A percentile compares a stretch with the other conserved stretches of the same genome.
These are phyloP conservation scores for human (Homo sapiens) DNA, from an alignment of 2,113 vertebrate genomes.

Conservation along the genomic window DNA sequence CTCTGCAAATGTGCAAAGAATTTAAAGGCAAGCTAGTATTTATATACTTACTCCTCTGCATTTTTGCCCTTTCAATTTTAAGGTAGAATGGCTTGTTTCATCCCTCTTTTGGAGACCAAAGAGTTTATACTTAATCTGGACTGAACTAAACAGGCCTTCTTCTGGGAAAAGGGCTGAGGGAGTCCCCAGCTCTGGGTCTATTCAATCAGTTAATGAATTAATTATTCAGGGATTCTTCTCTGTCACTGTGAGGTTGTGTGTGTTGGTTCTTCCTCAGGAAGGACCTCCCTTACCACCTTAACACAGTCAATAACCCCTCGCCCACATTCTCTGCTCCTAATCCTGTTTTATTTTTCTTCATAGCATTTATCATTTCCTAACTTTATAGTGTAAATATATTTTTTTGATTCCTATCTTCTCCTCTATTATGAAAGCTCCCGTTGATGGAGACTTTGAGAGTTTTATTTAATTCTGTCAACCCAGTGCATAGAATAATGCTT, in stretches of 20 bases:
- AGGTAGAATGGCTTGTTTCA: background rate
- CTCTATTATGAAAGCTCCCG: background rate
- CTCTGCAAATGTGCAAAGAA: background rate
- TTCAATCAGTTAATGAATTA: background rate
- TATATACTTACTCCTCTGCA: background rate
- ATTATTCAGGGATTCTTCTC: background rate
- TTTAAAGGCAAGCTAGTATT: slow-evolving; percentile 35
- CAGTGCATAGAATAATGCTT: background rate
- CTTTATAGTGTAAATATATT: background rate
- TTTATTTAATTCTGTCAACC: slow-evolving; percentile 27
- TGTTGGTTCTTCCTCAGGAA: background rate
- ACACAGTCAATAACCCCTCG: background rate
- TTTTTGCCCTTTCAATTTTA: background rate
- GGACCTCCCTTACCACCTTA: background rate
- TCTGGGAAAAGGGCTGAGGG: background rate
- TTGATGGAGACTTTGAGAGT: background rate
- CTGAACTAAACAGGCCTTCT: background rate
- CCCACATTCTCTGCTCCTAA: background rate
- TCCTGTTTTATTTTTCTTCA: background rate
- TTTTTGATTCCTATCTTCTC: background rate
- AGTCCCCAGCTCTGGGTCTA: background rate
- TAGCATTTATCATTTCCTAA: background rate
- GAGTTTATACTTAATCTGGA: background rate
- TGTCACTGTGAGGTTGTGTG: background rate
- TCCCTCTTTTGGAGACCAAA: background rate